Evolutionary conservation across 1,140 invertebrate species (phyloP).

Genomic region (Saxidomus purpurata): DNA sequence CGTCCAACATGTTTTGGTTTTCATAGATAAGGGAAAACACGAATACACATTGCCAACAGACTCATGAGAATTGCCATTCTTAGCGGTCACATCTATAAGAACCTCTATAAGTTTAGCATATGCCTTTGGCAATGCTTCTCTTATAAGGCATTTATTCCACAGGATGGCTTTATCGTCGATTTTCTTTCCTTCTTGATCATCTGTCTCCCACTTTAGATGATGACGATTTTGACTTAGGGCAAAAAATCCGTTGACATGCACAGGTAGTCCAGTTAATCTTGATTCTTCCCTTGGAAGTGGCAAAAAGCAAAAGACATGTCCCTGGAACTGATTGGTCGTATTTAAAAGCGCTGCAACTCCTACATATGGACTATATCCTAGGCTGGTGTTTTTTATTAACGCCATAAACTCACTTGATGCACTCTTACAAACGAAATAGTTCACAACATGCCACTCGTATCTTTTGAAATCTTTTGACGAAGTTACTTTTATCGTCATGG

Average conservation of each 20-base stretch:
- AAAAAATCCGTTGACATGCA: too few species aligned
- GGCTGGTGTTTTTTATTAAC: constrained; percentile 11
- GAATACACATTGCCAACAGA: constrained; percentile 12
- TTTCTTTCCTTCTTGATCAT: constrained; percentile 46
- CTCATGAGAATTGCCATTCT: not conserved
- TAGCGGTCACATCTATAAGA: not conserved
- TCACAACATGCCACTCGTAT: constrained; percentile 44
- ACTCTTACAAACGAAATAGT: constrained; percentile 31
- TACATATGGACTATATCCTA: constrained; percentile 53
- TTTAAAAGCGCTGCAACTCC: constrained; percentile 31
- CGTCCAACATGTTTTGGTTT: constrained; percentile 34
- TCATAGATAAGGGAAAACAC: not conserved
- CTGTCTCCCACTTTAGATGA: constrained; percentile 77
- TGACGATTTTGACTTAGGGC: constrained; percentile 77
- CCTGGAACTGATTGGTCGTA: not conserved
- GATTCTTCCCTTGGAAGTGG: constrained; percentile 74
- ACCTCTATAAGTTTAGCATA: constrained; percentile 40
- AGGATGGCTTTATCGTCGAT: constrained; percentile 70
- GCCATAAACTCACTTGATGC: constrained; percentile 32
- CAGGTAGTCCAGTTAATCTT: constrained; percentile 76
- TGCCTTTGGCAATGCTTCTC: constrained; percentile 69
- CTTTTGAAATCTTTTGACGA: not conserved
- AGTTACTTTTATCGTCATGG: not conserved
- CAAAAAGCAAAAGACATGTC: constrained; percentile 80
- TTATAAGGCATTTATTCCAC: constrained; percentile 77